phyloP scores from a whole-genome alignment of 2,888 invertebrate species.

The Heliconius cydno region DNA sequence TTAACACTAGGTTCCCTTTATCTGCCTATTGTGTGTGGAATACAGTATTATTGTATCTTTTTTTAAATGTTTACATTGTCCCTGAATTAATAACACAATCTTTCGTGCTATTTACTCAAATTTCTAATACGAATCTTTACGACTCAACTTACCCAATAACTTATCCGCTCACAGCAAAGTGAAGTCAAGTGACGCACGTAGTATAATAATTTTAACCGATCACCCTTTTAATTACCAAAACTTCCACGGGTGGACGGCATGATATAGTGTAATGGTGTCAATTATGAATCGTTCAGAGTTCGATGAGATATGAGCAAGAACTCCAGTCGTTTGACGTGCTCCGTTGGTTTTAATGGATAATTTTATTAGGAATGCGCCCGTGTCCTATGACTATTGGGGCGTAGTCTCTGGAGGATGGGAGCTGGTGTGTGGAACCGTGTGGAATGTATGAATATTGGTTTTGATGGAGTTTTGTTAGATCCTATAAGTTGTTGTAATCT shows the following conservation, averaged over 20 bases:
- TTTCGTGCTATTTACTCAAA: not conserved
- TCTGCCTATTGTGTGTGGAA: too few relatives aligned
- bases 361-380: conserved; percentile 55
- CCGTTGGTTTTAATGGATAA: conserved; percentile 67
- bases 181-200: conserved; percentile 14
- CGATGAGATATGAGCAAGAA: conserved; percentile 60
- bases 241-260: conserved; percentile 53
- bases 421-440: conserved; percentile 9
- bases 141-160: not conserved
- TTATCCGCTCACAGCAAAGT: not conserved
- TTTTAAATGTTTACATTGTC: not conserved
- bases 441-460: not conserved
- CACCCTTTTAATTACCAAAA: conserved; percentile 43
- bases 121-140: not conserved
- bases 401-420: conserved; percentile 24
- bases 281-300: conserved; percentile 64
- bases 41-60: too few relatives aligned
- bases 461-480: not conserved
- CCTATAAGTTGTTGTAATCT: too few relatives aligned
- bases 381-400: conserved; percentile 39
- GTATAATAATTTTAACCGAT: conserved; percentile 25
- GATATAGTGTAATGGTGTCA: conserved; percentile 69
- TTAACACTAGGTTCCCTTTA: too few relatives aligned
- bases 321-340: conserved; percentile 66
- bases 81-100: not conserved